Evolutionary conservation across 2,888 invertebrate species (phyloP).

Genomic region (Drosophila neoperkinsi): DNA sequence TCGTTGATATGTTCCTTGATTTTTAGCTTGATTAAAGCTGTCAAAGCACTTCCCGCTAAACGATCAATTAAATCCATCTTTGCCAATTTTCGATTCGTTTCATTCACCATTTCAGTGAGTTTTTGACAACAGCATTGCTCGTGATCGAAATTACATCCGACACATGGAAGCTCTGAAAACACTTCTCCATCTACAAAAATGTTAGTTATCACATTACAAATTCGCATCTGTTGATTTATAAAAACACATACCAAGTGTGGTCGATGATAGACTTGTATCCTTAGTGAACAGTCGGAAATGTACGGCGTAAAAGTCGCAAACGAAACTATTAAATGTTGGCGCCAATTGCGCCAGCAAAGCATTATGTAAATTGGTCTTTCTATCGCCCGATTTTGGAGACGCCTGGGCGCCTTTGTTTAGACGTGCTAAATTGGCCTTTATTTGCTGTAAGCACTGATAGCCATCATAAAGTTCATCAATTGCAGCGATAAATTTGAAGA

Average conservation of each 20-base stretch:
- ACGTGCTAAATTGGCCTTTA: constrained; percentile 63
- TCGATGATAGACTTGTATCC: constrained; percentile 73
- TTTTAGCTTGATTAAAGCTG: constrained; percentile 92
- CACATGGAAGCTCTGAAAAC: constrained; percentile 87
- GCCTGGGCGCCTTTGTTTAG: constrained; percentile 44
- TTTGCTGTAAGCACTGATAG: constrained; percentile 66
- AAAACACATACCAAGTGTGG: constrained; percentile 68
- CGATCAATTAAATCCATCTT: constrained; percentile 92
- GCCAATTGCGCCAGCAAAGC: constrained; percentile 90
- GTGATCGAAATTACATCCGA: constrained; percentile 89
- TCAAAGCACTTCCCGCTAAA: constrained; percentile 93
- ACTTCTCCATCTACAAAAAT: constrained; percentile 57
- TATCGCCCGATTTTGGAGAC: constrained; percentile 86
- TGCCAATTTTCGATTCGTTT: constrained; percentile 91
- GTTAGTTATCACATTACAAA: background rate
- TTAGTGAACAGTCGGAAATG: constrained; percentile 90
- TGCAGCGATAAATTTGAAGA: constrained; percentile 79
- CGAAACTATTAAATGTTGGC: constrained; percentile 89
- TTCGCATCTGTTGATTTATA: background rate
- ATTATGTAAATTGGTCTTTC: constrained; percentile 63
- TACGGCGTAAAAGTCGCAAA: constrained; percentile 91
- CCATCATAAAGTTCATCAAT: constrained; percentile 78
- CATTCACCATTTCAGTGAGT: constrained; percentile 88
- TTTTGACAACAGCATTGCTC: constrained; percentile 87
- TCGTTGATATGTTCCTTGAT: constrained; percentile 94